Evolutionary conservation across 1,140 invertebrate genomes (phyloP), one percentile per base, ranked within the genome.

Genomic region (Apis mellifera): DNA sequence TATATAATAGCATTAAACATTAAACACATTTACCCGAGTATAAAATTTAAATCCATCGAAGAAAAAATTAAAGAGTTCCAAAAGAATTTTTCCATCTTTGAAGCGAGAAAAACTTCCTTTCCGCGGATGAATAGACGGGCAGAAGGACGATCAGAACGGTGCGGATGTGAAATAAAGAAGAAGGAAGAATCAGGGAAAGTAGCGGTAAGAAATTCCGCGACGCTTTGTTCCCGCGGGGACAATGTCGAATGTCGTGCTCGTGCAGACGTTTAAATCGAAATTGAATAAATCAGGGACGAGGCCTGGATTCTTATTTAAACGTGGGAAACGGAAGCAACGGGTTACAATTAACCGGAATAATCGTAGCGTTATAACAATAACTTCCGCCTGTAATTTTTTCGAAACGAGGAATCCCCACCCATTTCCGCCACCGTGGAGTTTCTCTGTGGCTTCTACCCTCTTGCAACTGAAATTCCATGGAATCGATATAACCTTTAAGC

Each of bases 261-360:
- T 21, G 26, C 59, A 64, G 59, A 48, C 26, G 57, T 79, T 42
- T 72, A 79, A 79, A 73, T 79, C 59, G 78, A 73, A 79, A 73
- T 50, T 72, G 55, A 79, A 72, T 57, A 60, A 72, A 72, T 19
- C 23, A 13, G 4, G 9, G n/a, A n/a, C 57, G 78, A 48, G 23
- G 32, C 7, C 11, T 21, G 19, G 19, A 5, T 4, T 23, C 21
- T 54, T n/a, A 73, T 54, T 65, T 26, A 62, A 9, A 54, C 62
- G 9, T 19, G 19, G 15, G 42, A 7, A 8, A 50, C 54, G 21
- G 54, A 9, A 78, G 17, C 32, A 42, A 15, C 17, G 60, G 23
- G 19, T 76, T 8, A 76, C 26, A 65, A 66, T 76, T 65, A 66
- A 75, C 21, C n/a, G n/a, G 15, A 60, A 74, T 62, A 74, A 74